phyloP scores from a whole-genome alignment of 2,888 invertebrate genomes.

The Trilocha varians region DNA sequence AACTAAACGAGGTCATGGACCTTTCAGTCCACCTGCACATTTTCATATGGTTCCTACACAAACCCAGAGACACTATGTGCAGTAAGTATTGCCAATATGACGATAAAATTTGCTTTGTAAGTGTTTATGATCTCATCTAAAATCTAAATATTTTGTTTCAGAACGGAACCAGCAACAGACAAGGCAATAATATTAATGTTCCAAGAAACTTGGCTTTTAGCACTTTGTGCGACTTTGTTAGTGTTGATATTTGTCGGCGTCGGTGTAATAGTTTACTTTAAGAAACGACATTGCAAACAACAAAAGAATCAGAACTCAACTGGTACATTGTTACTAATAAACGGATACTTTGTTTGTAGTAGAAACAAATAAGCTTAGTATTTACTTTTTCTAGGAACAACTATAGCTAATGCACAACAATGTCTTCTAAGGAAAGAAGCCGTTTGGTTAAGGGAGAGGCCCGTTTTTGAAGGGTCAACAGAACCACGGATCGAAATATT shows the following conservation, averaged over 20 bases:
- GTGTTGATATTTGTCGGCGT: conserved; percentile 50
- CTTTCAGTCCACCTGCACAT: conserved; percentile 85
- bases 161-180: conserved; percentile 65
- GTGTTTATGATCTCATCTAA: conserved; percentile 1
- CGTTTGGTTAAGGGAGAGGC: conserved; percentile 60
- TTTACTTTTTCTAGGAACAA: conserved; percentile 32
- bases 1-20: conserved; percentile 90
- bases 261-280: conserved; percentile 52
- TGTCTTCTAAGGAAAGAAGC: conserved; percentile 64
- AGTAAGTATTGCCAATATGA: conserved; percentile 49
- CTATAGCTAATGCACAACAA: conserved; percentile 59
- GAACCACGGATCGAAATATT: conserved; percentile 64
- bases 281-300: conserved; percentile 50
- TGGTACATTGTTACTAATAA: conserved; percentile 23
- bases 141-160: conserved; percentile 36
- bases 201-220: conserved; percentile 66
- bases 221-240: conserved; percentile 54
- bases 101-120: conserved; percentile 1
- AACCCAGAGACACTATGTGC: conserved; percentile 61
- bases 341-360: background rate
- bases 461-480: conserved; percentile 56
- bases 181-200: conserved; percentile 63
- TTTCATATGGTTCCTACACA: conserved; percentile 79
- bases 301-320: conserved; percentile 55
- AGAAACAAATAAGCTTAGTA: background rate